Evolutionary conservation across 2,113 vertebrate genomes (phyloP).

Genomic region (Pterocles gutturalis): DNA sequence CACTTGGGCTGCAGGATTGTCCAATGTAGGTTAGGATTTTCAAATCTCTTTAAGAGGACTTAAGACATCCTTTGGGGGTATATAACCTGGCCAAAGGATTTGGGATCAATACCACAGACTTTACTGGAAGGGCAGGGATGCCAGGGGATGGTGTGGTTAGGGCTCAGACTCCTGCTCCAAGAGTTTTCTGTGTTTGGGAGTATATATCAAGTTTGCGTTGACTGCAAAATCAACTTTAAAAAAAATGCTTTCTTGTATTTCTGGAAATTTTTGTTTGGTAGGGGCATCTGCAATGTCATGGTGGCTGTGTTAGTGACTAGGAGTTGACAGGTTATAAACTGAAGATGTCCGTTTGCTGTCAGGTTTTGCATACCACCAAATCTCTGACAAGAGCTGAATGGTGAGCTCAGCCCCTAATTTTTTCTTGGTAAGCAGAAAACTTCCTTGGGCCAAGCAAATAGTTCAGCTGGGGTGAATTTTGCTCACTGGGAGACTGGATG

Average conservation of each 20-base stretch:
- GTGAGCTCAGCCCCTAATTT: not conserved
- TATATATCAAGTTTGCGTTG: not conserved
- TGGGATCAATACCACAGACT: not conserved
- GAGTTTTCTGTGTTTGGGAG: not conserved
- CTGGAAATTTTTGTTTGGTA: not conserved
- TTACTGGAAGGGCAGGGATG: not conserved
- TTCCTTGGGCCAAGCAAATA: rapidly evolving
- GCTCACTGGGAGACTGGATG: not conserved
- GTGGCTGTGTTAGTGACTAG: not conserved
- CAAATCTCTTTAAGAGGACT: not conserved
- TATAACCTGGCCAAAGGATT: not conserved
- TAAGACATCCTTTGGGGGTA: not conserved
- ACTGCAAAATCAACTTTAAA: rapidly evolving
- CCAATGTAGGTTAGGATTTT: not conserved
- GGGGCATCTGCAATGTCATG: not conserved
- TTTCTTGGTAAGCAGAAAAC: not conserved
- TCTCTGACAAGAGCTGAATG: not conserved
- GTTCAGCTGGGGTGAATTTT: not conserved
- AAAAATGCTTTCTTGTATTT: not conserved
- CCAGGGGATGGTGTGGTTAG: not conserved
- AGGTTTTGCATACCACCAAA: not conserved
- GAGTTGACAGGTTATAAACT: not conserved
- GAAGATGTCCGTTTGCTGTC: not conserved
- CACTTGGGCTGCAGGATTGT: rapidly evolving
- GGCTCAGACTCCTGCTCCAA: not conserved